Conservation (phyloP, 2,888 invertebrate genomes). For the Torymus texanus region DNA sequence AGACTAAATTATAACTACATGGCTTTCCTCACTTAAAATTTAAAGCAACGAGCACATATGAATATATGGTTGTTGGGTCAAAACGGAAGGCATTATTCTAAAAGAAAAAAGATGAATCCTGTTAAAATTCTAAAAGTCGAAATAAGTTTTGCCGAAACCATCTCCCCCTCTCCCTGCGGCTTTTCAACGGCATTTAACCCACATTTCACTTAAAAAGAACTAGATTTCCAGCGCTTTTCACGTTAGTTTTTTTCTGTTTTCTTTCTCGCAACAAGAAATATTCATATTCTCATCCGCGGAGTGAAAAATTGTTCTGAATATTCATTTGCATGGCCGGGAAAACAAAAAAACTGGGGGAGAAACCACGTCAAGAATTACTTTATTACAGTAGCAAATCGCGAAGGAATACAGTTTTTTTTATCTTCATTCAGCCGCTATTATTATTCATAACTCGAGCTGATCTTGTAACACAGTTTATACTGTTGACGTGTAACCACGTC, state of each 20-base stretch:
- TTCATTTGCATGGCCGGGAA: not conserved
- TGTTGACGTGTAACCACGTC: not conserved
- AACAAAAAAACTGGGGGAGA: not conserved
- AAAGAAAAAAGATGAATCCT: too few species aligned
- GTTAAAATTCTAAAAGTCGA: not conserved
- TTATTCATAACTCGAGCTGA: conserved; percentile 7
- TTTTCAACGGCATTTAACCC: conserved; percentile 18
- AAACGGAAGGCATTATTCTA: too few species aligned
- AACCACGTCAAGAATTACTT: conserved; percentile 5
- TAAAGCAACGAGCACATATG: too few species aligned
- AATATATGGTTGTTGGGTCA: too few species aligned
- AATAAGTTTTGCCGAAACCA: not conserved
- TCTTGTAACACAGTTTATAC: not conserved
- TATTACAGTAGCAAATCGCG: conserved; percentile 12
- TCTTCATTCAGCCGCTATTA: not conserved
- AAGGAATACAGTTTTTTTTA: not conserved
- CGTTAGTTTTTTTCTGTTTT: not conserved
- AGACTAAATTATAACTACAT: too few species aligned
- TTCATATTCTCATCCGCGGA: conserved; percentile 1
- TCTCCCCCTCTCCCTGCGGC: too few species aligned
- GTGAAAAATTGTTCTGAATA: conserved; percentile 4
- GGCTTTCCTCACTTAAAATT: too few species aligned
- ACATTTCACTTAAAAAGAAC: conserved; percentile 15
- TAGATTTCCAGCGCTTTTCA: too few species aligned
- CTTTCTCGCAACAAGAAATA: not conserved